phyloP scores from a whole-genome alignment of 2,797 vertebrate genomes.

The Tragelaphus eurycerus region DNA sequence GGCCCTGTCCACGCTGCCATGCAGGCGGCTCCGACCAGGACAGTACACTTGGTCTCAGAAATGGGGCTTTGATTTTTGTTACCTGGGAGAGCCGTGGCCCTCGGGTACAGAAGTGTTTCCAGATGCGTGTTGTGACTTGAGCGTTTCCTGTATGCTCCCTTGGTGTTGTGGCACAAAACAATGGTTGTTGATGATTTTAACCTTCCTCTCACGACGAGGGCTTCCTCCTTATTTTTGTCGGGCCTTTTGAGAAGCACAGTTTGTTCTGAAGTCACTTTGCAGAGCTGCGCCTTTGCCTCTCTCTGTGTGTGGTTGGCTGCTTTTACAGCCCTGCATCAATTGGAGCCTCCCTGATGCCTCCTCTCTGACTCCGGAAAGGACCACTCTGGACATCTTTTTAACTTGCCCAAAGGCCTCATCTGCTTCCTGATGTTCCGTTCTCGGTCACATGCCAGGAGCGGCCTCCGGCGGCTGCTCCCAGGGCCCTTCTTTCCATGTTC shows the following conservation, averaged over 20 bases:
- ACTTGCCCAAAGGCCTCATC: background rate
- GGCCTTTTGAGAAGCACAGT: background rate
- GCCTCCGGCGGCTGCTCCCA: rapidly evolving
- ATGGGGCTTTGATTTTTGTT: background rate
- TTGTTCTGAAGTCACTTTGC: rapidly evolving
- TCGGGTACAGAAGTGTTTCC: rapidly evolving
- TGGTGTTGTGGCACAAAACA: background rate
- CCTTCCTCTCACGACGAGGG: rapidly evolving
- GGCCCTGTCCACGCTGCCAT: background rate
- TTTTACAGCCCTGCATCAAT: rapidly evolving
- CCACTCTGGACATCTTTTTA: background rate
- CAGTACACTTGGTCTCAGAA: rapidly evolving
- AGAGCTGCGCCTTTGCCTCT: rapidly evolving
- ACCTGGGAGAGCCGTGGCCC: rapidly evolving
- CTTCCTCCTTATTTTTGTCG: rapidly evolving
- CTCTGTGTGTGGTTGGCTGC: rapidly evolving
- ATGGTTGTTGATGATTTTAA: too few relatives aligned
- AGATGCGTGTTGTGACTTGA: rapidly evolving
- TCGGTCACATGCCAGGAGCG: too few relatives aligned
- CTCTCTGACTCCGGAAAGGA: background rate
- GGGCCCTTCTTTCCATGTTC: background rate
- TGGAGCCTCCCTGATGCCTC: background rate
- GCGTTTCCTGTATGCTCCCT: rapidly evolving
- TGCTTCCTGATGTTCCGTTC: background rate
- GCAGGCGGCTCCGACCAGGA: rapidly evolving